phyloP scores from a whole-genome alignment of 1,140 invertebrate species.

The Amphibalanus amphitrite region DNA sequence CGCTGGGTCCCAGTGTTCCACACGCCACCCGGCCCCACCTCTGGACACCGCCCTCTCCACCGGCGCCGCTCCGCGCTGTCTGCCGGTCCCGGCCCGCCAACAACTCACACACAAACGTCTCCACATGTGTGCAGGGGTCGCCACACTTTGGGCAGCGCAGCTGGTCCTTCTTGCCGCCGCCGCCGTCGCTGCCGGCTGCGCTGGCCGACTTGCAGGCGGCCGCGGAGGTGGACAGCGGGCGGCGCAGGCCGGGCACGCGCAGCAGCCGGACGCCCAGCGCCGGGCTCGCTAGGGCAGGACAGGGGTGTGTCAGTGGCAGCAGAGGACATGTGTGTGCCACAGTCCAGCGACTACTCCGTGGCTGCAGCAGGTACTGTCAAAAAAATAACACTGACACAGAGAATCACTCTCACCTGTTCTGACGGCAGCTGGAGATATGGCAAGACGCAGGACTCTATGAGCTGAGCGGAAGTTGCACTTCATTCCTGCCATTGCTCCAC shows the following conservation, averaged over 20 bases:
- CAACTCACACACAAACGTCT: constrained; percentile 36
- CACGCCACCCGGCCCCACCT: too few species aligned
- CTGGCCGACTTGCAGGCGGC: constrained; percentile 1
- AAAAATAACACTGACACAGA: background rate
- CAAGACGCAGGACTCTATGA: background rate
- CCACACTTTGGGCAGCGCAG: background rate
- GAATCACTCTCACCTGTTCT: background rate
- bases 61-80: too few species aligned
- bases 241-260: background rate
- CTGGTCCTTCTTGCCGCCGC: background rate
- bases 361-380: too few species aligned
- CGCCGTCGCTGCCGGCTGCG: constrained; percentile 35
- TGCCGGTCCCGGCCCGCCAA: too few species aligned
- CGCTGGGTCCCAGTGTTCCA: too few species aligned
- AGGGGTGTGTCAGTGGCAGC: background rate
- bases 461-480: background rate
- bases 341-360: too few species aligned
- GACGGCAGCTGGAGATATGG: background rate
- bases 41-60: too few species aligned
- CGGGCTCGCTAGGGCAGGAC: background rate
- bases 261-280: background rate
- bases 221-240: background rate
- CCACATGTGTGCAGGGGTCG: constrained; percentile 1
- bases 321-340: background rate
- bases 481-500: background rate